Percentiles rank a stretch among this genome's conserved stretches.
Conservation (phyloP, 2,888 invertebrate genomes). For the Drosophila hamatofila region DNA sequence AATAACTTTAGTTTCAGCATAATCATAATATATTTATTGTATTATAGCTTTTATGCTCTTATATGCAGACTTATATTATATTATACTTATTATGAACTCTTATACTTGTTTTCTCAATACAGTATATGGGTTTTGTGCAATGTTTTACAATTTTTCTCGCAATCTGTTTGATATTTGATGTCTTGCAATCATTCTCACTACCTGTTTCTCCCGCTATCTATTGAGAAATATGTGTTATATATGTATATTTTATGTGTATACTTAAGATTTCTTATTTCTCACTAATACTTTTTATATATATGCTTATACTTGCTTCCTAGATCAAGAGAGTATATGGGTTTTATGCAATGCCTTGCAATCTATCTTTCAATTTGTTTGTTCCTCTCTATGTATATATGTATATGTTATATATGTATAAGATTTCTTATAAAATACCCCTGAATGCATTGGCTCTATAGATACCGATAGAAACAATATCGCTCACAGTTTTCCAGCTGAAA, state of each 20-base stretch:
- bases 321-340: background rate
- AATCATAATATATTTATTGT: background rate
- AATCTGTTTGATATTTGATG: too few relatives aligned
- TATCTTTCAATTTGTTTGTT: too few relatives aligned
- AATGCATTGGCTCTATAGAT: too few relatives aligned
- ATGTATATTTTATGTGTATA: too few relatives aligned
- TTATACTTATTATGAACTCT: too few relatives aligned
- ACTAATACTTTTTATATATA: too few relatives aligned
- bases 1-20: background rate
- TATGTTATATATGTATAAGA: background rate
- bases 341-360: background rate
- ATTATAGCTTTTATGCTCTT: background rate
- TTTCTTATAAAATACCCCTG: background rate
- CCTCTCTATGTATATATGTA: too few relatives aligned
- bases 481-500: background rate
- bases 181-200: too few relatives aligned
- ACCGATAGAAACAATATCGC: background rate
- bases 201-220: too few relatives aligned
- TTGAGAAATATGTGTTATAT: too few relatives aligned
- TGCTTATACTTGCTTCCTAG: background rate
- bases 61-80: background rate
- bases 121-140: background rate
- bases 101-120: background rate
- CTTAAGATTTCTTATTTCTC: too few relatives aligned
- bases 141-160: background rate